Conservation (phyloP, 1,140 invertebrate species). For the Bombus picipes region DNA sequence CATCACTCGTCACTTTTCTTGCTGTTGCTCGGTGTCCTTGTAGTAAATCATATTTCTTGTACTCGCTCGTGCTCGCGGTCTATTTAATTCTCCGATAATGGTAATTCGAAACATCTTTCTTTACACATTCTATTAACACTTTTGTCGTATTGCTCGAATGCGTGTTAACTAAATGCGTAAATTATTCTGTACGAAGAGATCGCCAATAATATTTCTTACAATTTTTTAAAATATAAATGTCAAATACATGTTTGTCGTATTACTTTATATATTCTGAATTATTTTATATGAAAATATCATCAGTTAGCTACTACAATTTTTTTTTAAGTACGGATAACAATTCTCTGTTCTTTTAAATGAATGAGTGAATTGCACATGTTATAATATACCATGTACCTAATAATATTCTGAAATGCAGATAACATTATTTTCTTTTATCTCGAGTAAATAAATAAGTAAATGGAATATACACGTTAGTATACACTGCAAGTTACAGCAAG, state of each 20-base stretch:
- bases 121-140: neutral
- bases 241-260: no score
- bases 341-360: no score
- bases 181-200: neutral
- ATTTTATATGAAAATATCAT: neutral
- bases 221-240: neutral
- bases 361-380: no score
- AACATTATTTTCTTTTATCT: neutral
- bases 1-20: constrained; percentile 33
- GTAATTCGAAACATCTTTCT: neutral
- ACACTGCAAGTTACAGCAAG: neutral
- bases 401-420: neutral
- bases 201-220: neutral
- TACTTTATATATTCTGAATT: no score
- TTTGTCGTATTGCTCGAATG: neutral
- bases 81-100: neutral
- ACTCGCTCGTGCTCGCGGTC: neutral
- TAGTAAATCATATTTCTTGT: constrained; percentile 13
- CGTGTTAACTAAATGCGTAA: neutral
- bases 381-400: neutral
- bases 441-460: neutral
- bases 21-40: neutral
- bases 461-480: neutral
- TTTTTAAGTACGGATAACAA: no score
- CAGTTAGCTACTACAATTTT: neutral